These are phyloP conservation scores for Podabrus alpinus DNA, from an alignment of 2,888 invertebrate genomes.

Conservation along the genomic window DNA sequence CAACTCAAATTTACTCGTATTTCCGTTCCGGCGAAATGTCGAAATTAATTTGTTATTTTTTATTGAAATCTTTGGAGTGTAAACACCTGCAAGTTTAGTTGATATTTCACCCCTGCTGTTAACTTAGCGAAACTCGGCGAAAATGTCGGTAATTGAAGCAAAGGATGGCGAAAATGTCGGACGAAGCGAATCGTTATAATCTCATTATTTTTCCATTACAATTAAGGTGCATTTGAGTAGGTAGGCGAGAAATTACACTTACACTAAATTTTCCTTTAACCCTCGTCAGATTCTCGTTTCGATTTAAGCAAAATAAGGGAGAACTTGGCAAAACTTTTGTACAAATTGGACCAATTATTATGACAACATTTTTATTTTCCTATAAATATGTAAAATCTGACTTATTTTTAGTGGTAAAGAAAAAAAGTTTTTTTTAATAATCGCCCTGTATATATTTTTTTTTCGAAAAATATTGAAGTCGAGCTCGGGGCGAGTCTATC, in stretches of 20 bases:
- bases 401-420: too few relatives aligned
- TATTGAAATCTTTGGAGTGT: not conserved
- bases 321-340: not conserved
- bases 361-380: not conserved
- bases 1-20: not conserved
- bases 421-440: not conserved
- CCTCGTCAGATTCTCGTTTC: not conserved
- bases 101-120: not conserved
- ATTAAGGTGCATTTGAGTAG: slow-evolving; percentile 2
- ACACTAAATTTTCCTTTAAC: not conserved
- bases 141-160: not conserved
- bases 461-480: not conserved
- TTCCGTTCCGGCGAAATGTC: not conserved
- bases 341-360: not conserved
- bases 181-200: not conserved
- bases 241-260: not conserved
- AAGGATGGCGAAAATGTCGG: not conserved
- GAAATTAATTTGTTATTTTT: not conserved
- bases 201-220: slow-evolving; percentile 5
- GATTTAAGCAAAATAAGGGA: not conserved
- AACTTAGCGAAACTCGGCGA: not conserved
- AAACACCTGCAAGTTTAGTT: not conserved
- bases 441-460: not conserved
- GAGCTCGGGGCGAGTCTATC: not conserved
- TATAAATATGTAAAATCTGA: not conserved